Conservation (phyloP, 2,113 vertebrate species). For the Trinectes maculatus region DNA sequence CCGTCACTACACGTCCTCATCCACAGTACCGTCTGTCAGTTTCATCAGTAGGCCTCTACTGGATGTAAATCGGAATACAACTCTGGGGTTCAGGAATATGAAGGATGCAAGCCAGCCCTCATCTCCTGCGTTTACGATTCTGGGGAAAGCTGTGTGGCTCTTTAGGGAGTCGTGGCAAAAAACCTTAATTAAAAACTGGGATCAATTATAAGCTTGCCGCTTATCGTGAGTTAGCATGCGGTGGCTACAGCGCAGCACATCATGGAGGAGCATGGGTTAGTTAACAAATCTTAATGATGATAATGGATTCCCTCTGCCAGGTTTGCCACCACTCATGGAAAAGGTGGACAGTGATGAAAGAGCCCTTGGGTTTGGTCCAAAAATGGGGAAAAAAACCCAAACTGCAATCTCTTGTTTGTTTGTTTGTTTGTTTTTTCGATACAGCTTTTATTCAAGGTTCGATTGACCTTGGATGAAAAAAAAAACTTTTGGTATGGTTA, state of each 20-base stretch:
- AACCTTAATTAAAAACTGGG: conserved; percentile 51
- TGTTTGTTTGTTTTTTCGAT: conserved; percentile 17
- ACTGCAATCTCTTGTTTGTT: conserved; percentile 16
- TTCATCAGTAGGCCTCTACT: conserved; percentile 18
- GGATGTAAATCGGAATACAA: conserved; percentile 25
- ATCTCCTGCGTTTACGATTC: conserved; percentile 18
- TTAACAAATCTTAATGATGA: conserved; percentile 50
- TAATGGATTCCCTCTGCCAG: conserved; percentile 16
- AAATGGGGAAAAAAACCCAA: conserved; percentile 7
- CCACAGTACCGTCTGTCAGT: conserved; percentile 12
- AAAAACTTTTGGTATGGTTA: conserved; percentile 9
- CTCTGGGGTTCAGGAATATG: conserved; percentile 28
- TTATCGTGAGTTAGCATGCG: conserved; percentile 54
- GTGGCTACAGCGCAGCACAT: conserved; percentile 33
- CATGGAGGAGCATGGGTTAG: conserved; percentile 45
- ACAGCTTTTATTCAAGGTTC: conserved; percentile 33
- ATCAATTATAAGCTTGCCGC: conserved; percentile 52
- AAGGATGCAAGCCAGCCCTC: neutral
- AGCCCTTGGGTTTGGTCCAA: conserved; percentile 14
- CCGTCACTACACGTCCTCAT: conserved; percentile 13
- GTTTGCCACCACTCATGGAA: conserved; percentile 1
- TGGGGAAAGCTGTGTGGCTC: conserved; percentile 12
- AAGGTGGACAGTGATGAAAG: neutral
- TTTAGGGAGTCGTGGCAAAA: conserved; percentile 34
- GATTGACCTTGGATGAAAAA: conserved; percentile 15